Base-by-base conservation (phyloP, 2,113 vertebrate species). In the Myotis yumanensis region DNA sequence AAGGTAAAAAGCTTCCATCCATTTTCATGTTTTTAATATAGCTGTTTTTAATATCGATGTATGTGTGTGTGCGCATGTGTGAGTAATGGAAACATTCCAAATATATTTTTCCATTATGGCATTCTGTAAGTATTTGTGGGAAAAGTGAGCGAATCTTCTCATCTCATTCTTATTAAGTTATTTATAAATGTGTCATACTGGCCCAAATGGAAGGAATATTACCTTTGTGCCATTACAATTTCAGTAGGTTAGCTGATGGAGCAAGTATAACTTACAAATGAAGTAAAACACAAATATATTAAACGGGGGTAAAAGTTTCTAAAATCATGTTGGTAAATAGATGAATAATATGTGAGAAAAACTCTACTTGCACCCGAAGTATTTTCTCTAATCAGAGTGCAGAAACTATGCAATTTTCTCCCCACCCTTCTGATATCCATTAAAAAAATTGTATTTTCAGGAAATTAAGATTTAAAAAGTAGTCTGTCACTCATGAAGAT, bases 381-480 rank as follows among this genome's bases (percentile, higher is more conserved):
- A 75, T 88, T 73, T 84, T 91, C n/a, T 89, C 7, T 75, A 80
- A 43, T 66, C 25, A 48, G 71, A 84, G 2, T 40, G 35, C 35
- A 62, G 68, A 89, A 79, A 69, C 6, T 15, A 86, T 92, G 15
- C 11, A 71, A 9, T 91, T 76, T 82, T 20, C 32, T 64, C 10
- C 4, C 22, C 46, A 10, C 3, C 10, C 6, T 79, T n/a, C 51
- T 88, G 20, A 59, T 66, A 4, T 23, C n/a, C 23, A 73, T 75
- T 95, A 69, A n/a, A 75, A 75, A n/a, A 43, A 91, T 90, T 93
- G 11, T 35, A 59, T 84, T 91, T 68, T 62, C 28, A 84, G 90
- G 18, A 77, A 54, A 68, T 89, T 92, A 86, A 52, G 46, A 71
- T 32, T 64, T 40, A 81, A 76, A 2, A n/a, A 59, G 46, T 52